Evolutionary conservation across 1,140 invertebrate species (phyloP), one percentile per base, ranked within the genome.

Genomic region (Lucilia sericata): DNA sequence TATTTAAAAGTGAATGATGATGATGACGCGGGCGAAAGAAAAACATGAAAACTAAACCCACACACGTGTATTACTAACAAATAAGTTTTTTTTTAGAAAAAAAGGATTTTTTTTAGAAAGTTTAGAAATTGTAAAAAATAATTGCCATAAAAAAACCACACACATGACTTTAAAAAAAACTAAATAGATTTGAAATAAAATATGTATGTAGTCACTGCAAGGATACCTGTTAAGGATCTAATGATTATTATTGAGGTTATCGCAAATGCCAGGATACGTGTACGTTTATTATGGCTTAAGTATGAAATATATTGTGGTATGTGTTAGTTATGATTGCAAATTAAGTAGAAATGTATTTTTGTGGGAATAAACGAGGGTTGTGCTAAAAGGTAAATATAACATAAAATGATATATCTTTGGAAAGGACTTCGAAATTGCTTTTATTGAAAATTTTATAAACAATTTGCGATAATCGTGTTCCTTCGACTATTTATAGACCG

Each of bases 1-100:
- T 83, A 14, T 47, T 34, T 49, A 76, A 47, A 70, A 70, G 65
- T 70, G 65, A 70, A 70, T 70, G 65, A 70, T 55, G 51, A 70
- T 25, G 65, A 25, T 70, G 65, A 25, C 65, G 65, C 17, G 25
- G 19, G n/a, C 19, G 65, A 21, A 21, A 70, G 2, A 70, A 70
- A 70, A 25, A 25, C 13, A 60, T 60, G 55, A 14, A 70, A 80
- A 80, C 76, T 80, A 80, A 80, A 80, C 76, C 76, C 76, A 51
- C 34, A 80, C 76, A 80, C 76, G 76, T 80, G 76, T 80, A 80
- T 51, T 12, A 78, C 9, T 19, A 80, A 51, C 36, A 80, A 19
- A 49, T n/a, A 49, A 21, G 47, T 49, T 42, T 80, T 80, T 49
- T 70, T 70, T 70, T 70, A 17, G 2, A 12, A 55, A 55, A 55